These are phyloP conservation scores for Tor tambroides DNA, from an alignment of 2,113 vertebrate species.

Conservation along the genomic window DNA sequence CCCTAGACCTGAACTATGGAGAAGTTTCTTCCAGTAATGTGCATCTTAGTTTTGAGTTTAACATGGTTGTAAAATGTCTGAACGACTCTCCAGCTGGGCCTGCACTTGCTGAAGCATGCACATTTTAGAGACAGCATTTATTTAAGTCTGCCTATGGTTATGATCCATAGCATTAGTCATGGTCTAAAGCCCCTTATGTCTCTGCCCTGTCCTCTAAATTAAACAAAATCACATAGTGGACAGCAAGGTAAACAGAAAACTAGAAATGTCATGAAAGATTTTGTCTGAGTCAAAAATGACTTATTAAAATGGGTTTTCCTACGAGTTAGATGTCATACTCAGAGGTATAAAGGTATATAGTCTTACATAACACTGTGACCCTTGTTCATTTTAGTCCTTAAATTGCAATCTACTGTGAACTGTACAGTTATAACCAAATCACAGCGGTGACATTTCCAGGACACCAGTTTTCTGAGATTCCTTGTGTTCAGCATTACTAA, in stretches of 20 bases:
- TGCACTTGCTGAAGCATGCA: slow-evolving; percentile 23
- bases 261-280: slow-evolving; percentile 31
- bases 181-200: slow-evolving; percentile 43
- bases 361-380: not conserved
- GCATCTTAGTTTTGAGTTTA: not conserved
- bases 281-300: not conserved
- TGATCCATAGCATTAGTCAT: slow-evolving; percentile 49
- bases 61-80: not conserved
- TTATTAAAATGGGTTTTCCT: not conserved
- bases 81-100: not conserved
- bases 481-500: slow-evolving; percentile 3
- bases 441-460: not conserved
- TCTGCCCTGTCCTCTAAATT: slow-evolving; percentile 36
- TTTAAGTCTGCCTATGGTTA: slow-evolving; percentile 51
- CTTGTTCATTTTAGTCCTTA: slow-evolving; percentile 1
- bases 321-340: not conserved
- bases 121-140: slow-evolving; percentile 47
- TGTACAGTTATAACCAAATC: slow-evolving; percentile 7
- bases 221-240: slow-evolving; percentile 36
- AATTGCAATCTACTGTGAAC: not conserved
- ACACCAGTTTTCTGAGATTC: not conserved
- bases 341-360: not conserved
- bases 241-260: not conserved
- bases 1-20: not conserved
- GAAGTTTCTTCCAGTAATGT: not conserved